Evolutionary conservation across 2,888 invertebrate genomes (phyloP), one percentile per base, ranked within the genome.

Genomic region (Margaritifera margaritifera): DNA sequence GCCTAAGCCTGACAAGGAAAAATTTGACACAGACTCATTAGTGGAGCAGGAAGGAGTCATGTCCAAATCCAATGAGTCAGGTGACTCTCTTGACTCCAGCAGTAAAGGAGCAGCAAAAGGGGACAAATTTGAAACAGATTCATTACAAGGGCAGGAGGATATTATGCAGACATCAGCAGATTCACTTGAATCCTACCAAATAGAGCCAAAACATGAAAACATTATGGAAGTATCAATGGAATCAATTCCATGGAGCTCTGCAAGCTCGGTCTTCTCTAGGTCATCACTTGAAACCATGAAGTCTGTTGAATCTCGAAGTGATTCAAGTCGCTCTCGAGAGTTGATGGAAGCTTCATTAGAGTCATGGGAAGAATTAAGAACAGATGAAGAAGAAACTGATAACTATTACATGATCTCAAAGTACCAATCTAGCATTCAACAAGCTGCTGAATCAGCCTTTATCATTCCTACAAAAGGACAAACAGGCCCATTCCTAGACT

Each of bases 321-420:
- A 85, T 64, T 83, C 84, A 6, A 78, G 78, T 11, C 80, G 81
- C 61, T 79, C 81, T 2, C 66, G 62, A 31, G 85, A 86, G 68
- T 76, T 86, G 25, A 88, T 89, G 88, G 85, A 86, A 68, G 86
- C 87, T 52, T 89, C 89, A n/a, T 77, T 83, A 60, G 89, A 88
- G 72, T 88, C 89, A 22, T 84, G 83, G 65, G 83, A 82, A 64
- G 75, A 79, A 52, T 74, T 74, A 60, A 64, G 61, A 58, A 71
- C 66, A 19, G 76, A 67, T 8, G 74, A 74, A 64, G 68, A 63
- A 18, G 77, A 77, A 62, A 68, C 72, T 22, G 77, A 77, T 53
- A 77, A 74, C 60, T 74, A 64, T 59, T 77, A 70, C 53, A 77
- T 77, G 31, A 77, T 77, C 22, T 74, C 77, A n/a, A 77, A 77